Evolutionary conservation across 2,113 vertebrate genomes (phyloP), one percentile per base, ranked within the genome.

Genomic region (Phrynocephalus versicolor): DNA sequence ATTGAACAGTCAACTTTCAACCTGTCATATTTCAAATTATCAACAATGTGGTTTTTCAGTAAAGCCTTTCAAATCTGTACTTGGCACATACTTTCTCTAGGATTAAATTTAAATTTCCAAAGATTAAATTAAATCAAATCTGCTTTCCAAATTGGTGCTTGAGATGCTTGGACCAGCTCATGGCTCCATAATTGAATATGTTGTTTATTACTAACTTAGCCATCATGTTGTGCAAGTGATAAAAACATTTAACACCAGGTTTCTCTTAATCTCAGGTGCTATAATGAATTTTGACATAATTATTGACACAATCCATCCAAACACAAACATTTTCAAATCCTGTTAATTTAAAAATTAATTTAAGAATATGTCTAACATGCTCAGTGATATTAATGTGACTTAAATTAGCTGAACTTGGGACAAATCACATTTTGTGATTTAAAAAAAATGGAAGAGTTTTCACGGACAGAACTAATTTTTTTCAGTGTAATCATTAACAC

Each of bases 61-160:
- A 72, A 92, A 92, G 81, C 55, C 35, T 30, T 82, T 76, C 5
- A 89, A 88, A 93, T 70, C 65, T 13, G 72, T 15, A 79, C 9
- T 4, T 87, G 25, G 15, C 30, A 84, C 45, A 69, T 65, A 51
- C 73, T 90, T 91, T 88, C 78, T 84, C 88, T 91, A 51, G 86
- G 77, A 84, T 81, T 85, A 41, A 6, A 58, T 90, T 83, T 75
- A 0, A 86, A 81, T 90, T 87, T 88, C 58, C 6, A 89, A 90
- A 88, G 23, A 82, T 65, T 82, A 88, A 90, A 88, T 82, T 79
- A 88, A 89, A 87, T 85, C 67, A 87, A 84, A 90, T 60, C 27
- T 87, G 35, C 55, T 70, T 81, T 91, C 74, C 13, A 85, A 89
- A 90, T 90, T 1, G 77, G 77, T 88, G 85, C 13, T 45, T 73